Evolutionary conservation across 2,113 vertebrate species (phyloP).

Genomic region (Corythoichthys haematopterus): DNA sequence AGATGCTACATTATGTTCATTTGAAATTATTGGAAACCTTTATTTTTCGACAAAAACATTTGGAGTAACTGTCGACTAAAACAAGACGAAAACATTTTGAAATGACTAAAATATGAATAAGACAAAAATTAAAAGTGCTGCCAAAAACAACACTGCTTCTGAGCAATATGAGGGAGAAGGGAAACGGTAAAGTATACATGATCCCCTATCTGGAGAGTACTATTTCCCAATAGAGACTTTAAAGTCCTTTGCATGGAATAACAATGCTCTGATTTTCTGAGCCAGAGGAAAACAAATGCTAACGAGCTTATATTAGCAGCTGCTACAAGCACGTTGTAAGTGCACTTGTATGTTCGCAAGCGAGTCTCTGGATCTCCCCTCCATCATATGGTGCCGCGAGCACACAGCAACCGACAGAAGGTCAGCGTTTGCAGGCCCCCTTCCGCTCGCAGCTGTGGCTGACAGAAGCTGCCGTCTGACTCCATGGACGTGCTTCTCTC

Average conservation of each 20-base stretch:
- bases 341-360: neutral
- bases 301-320: conserved; percentile 22
- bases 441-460: conserved; percentile 39
- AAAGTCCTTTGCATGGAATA: neutral
- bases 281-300: conserved; percentile 2
- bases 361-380: neutral
- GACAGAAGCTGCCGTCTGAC: conserved; percentile 41
- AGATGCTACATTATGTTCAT: too few relatives aligned
- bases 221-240: conserved; percentile 48
- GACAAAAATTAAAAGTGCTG: too few relatives aligned
- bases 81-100: too few relatives aligned
- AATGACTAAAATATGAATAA: too few relatives aligned
- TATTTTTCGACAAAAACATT: too few relatives aligned
- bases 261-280: neutral
- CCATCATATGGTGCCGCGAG: neutral
- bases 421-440: neutral
- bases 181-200: conserved; percentile 67
- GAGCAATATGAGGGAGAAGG: conserved; percentile 35
- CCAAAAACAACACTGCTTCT: conserved; percentile 34
- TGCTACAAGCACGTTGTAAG: conserved; percentile 5
- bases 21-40: too few relatives aligned
- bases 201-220: conserved; percentile 72
- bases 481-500: conserved; percentile 33
- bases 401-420: conserved; percentile 22
- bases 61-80: too few relatives aligned